Evolutionary conservation across 2,888 invertebrate species (phyloP), one percentile per base, ranked within the genome.

Genomic region (Phyllotreta cruciferae): DNA sequence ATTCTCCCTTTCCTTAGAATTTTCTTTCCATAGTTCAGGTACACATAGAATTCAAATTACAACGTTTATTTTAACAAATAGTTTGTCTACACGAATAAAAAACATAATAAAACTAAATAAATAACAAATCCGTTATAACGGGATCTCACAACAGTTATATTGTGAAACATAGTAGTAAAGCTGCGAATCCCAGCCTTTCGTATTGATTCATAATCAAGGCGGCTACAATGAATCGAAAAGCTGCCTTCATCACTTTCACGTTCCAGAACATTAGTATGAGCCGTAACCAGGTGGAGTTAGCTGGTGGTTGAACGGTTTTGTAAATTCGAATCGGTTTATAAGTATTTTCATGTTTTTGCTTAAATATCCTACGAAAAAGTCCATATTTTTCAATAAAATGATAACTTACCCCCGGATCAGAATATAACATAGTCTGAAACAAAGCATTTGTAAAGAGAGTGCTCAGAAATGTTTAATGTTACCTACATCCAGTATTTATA

Each of bases 231-330:
- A 80, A 79, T 54, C 78, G 76, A 11, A 79, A 61, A 24, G 79
- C 80, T 11, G 78, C 74, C 67, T 73, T 77, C 71, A 80, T 73
- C 9, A 79, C 78, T 64, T 77, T 69, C 36, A 73, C 70, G 66
- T 77, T 80, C 77, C 78, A 80, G 72, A 80, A 79, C 71, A 80
- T 75, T 13, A 76, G 69, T 56, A 80, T 79, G 47, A 80, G 72
- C 47, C 75, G 70, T 10, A 80, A 66, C 80, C 80, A 80, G 47
- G 74, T 72, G 6, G 74, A 69, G 42, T 68, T 65, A 10, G 67
- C 65, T 67, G 68, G 66, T 39, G 49, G 50, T 9, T 47, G 11
- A 50, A 52, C 60, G 56, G 49, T 41, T 44, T 35, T 54, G 45
- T 44, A 14, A 49, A 61, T 0, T 38, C 10, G 39, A 39, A 41